Percentiles rank a stretch among this genome's conserved stretches.
Conservation (phyloP, 2,113 vertebrate genomes). For the Charadrius vociferus region DNA sequence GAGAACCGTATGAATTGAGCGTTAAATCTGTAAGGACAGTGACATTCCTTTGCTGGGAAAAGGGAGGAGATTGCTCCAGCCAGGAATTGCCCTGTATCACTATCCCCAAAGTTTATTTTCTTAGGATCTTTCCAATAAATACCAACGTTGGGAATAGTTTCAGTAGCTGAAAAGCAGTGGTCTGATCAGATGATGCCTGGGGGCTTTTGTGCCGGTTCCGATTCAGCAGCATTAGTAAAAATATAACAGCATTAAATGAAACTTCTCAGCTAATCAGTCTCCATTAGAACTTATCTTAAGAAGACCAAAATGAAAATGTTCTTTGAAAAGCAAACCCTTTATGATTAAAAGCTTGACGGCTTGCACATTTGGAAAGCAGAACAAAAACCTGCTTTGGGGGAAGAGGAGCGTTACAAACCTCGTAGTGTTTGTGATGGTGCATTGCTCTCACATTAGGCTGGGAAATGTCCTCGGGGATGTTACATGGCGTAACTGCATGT, state of each 20-base stretch:
- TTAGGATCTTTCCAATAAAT: neutral
- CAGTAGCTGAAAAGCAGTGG: neutral
- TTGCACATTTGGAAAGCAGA: neutral
- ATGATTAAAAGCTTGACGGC: neutral
- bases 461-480: neutral
- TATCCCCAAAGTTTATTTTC: neutral
- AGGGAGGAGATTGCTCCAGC: neutral
- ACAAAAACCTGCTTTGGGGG: neutral
- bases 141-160: neutral
- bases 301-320: neutral
- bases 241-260: neutral
- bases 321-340: neutral
- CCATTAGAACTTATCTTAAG: neutral
- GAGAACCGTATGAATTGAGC: fast-evolving
- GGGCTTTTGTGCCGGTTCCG: neutral
- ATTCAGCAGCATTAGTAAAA: conserved; percentile 21
- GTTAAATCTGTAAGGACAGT: neutral
- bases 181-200: neutral
- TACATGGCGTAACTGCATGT: too few relatives aligned
- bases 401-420: neutral
- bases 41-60: neutral
- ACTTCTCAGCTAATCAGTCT: neutral
- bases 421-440: neutral
- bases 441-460: too few relatives aligned
- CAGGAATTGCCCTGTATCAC: neutral